These are phyloP conservation scores for Lordiphosa clarofinis DNA, from an alignment of 1,140 invertebrate species.

Conservation along the genomic window DNA sequence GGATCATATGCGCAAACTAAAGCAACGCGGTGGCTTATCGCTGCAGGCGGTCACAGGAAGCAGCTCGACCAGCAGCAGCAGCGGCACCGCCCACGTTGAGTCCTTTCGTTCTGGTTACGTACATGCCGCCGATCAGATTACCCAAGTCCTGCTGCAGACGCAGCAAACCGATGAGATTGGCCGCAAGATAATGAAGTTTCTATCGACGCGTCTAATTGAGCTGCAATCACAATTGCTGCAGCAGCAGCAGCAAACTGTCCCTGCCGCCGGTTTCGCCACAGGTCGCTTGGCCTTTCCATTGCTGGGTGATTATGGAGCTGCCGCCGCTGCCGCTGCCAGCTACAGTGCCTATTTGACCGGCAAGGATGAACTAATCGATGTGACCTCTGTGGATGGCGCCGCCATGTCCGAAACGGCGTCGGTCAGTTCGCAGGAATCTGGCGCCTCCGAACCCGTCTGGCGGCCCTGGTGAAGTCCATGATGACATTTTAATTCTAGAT, in stretches of 20 bases:
- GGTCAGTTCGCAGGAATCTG: constrained; percentile 63
- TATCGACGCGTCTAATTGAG: constrained; percentile 89
- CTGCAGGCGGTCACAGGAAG: constrained; percentile 78
- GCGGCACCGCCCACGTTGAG: constrained; percentile 83
- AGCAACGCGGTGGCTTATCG: constrained; percentile 79
- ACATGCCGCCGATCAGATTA: constrained; percentile 95
- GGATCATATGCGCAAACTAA: constrained; percentile 93
- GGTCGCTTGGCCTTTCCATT: constrained; percentile 52
- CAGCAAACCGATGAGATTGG: constrained; percentile 89
- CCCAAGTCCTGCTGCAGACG: constrained; percentile 88
- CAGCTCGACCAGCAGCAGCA: constrained; percentile 9
- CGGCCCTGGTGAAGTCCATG: constrained; percentile 58
- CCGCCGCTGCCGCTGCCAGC: constrained; percentile 51
- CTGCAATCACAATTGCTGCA: constrained; percentile 68
- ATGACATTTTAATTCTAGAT: constrained; percentile 40
- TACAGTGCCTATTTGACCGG: constrained; percentile 54
- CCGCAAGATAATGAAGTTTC: constrained; percentile 91
- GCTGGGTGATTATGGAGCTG: constrained; percentile 50
- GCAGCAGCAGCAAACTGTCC: constrained; percentile 35
- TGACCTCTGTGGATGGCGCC: constrained; percentile 69
- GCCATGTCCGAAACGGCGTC: constrained; percentile 67
- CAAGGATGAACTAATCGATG: constrained; percentile 73
- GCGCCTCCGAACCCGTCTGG: constrained; percentile 68
- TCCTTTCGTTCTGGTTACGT: constrained; percentile 94
- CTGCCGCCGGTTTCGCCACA: constrained; percentile 40